Percentiles rank a stretch among this genome's conserved stretches.
These are phyloP conservation scores for Macrotis lagotis DNA, from an alignment of 2,113 vertebrate genomes.

Conservation along the genomic window DNA sequence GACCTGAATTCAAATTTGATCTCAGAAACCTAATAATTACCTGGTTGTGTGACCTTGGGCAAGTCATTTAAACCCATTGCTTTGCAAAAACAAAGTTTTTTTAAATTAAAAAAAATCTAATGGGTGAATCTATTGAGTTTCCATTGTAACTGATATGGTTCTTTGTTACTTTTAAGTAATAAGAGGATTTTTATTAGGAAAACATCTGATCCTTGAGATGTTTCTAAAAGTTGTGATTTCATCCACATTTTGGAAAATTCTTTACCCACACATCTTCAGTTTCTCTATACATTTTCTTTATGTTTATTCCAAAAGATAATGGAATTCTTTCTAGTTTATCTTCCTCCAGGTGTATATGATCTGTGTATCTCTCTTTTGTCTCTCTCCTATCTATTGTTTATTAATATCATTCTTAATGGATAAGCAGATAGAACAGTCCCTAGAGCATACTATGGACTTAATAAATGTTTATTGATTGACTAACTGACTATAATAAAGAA, in stretches of 20 bases:
- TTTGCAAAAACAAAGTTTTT: too few species aligned
- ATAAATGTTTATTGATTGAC: neutral
- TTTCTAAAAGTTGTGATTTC: slow-evolving; percentile 4
- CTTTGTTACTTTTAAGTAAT: slow-evolving; percentile 43
- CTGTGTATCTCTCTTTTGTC: neutral
- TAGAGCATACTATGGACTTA: neutral
- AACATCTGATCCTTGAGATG: slow-evolving; percentile 7
- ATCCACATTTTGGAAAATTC: neutral
- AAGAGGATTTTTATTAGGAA: slow-evolving; percentile 4
- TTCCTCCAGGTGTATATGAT: neutral
- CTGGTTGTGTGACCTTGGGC: too few species aligned
- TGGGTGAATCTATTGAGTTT: neutral
- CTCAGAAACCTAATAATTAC: too few species aligned
- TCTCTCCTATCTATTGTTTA: neutral
- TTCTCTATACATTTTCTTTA: neutral
- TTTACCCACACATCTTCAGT: neutral
- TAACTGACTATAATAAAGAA: neutral
- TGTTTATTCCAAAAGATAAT: neutral
- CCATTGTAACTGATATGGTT: neutral
- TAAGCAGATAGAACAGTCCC: neutral
- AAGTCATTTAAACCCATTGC: too few species aligned
- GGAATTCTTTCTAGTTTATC: neutral
- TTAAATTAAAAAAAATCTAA: too few species aligned
- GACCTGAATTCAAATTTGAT: too few species aligned
- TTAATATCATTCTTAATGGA: neutral